Conservation (phyloP, 2,113 vertebrate genomes). For the Perognathus longimembris region DNA sequence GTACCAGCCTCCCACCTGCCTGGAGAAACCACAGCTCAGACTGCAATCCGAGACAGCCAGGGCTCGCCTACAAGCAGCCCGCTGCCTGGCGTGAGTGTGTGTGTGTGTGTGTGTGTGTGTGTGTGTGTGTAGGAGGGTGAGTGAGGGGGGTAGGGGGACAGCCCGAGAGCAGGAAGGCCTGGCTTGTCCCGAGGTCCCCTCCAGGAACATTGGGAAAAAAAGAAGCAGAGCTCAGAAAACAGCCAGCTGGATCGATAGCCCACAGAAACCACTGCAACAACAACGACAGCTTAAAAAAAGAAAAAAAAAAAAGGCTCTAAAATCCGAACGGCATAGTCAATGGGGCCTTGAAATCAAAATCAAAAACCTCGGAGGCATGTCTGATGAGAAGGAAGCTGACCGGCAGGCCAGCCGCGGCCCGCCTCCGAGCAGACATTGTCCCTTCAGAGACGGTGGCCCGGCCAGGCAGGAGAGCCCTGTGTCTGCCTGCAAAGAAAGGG, state of each 20-base stretch:
- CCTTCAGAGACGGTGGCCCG: not conserved
- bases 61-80: not conserved
- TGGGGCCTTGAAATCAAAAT: not conserved
- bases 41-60: not conserved
- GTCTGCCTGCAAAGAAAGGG: not conserved
- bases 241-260: not conserved
- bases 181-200: not conserved
- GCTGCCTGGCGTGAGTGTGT: no score
- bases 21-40: not conserved
- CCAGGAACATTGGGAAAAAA: not conserved
- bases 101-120: no score
- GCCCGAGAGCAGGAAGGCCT: not conserved
- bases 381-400: not conserved
- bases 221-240: not conserved
- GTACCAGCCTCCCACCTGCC: not conserved
- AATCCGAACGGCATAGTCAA: not conserved
- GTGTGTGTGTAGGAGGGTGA: no score
- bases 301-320: not conserved
- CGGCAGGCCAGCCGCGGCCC: not conserved
- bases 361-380: not conserved
- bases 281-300: no score
- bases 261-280: conserved; percentile 9
- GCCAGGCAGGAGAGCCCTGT: not conserved
- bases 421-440: not conserved
- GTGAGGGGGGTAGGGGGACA: no score